phyloP scores from a whole-genome alignment of 1,140 invertebrate species.

The Babylonia areolata region DNA sequence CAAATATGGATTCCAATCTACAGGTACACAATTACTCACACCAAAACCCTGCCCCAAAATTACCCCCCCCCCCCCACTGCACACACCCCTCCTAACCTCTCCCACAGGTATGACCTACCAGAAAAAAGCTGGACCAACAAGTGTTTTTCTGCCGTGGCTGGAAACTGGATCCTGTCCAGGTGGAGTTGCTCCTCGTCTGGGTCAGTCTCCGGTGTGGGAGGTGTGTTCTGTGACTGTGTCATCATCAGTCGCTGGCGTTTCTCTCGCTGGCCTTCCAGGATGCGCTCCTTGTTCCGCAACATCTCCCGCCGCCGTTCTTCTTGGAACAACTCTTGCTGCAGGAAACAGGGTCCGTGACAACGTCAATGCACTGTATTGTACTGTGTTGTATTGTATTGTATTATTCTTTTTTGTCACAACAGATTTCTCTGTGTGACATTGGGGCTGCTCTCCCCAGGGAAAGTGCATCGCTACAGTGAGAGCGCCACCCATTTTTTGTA shows the following conservation, averaged over 20 bases:
- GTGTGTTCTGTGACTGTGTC: neutral
- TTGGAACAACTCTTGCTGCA: slow-evolving; percentile 73
- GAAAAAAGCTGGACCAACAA: slow-evolving; percentile 72
- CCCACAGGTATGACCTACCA: slow-evolving; percentile 52
- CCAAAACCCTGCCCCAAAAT: too few relatives aligned
- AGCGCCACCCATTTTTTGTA: too few relatives aligned
- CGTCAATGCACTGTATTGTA: too few relatives aligned
- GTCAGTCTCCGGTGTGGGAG: neutral
- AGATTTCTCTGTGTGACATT: too few relatives aligned
- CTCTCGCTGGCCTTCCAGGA: slow-evolving; percentile 82
- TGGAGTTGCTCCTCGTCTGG: neutral
- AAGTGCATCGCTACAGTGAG: too few relatives aligned
- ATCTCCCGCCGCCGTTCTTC: slow-evolving; percentile 76
- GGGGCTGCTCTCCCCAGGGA: too few relatives aligned
- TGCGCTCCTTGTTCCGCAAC: slow-evolving; percentile 79
- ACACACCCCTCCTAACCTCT: neutral
- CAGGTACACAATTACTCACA: neutral
- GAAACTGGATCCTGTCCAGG: neutral
- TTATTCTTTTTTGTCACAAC: too few relatives aligned
- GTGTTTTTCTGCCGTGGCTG: slow-evolving; percentile 45
- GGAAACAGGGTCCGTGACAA: too few relatives aligned
- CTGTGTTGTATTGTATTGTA: too few relatives aligned
- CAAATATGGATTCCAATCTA: neutral
- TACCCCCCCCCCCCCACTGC: neutral
- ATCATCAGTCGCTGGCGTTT: slow-evolving; percentile 73